Conservation (phyloP, 2,888 invertebrate species). For the Pachliopta kotzebuea region DNA sequence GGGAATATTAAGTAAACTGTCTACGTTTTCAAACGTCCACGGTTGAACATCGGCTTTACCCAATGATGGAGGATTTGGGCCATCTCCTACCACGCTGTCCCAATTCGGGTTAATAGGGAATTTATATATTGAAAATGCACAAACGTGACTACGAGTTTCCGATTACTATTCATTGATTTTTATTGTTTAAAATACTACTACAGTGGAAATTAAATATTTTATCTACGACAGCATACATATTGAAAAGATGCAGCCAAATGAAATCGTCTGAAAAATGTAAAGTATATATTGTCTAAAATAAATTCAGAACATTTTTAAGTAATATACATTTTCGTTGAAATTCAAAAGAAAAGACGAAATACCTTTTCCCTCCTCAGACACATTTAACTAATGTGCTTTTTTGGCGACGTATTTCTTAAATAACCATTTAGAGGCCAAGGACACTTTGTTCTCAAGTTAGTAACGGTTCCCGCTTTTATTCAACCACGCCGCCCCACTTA, state of each 20-base stretch:
- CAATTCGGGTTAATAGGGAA: too few relatives aligned
- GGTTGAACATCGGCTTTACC: too few relatives aligned
- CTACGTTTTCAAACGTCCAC: too few relatives aligned
- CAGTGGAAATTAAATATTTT: neutral
- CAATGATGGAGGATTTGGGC: too few relatives aligned
- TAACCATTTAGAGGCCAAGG: conserved; percentile 23
- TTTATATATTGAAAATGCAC: too few relatives aligned
- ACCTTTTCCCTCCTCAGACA: conserved; percentile 1
- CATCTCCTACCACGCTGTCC: too few relatives aligned
- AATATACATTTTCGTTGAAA: neutral
- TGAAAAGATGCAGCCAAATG: neutral
- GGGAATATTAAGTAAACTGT: too few relatives aligned
- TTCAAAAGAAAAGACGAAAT: conserved; percentile 3
- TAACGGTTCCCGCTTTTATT: conserved; percentile 22
- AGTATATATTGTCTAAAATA: neutral
- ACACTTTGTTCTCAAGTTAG: conserved; percentile 15
- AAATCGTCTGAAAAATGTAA: neutral
- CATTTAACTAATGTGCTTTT: conserved; percentile 4
- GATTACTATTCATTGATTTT: too few relatives aligned
- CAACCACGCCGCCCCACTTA: conserved; percentile 22
- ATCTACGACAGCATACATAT: neutral
- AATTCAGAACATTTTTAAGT: neutral
- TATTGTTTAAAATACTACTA: neutral
- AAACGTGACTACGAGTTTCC: too few relatives aligned
- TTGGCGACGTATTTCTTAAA: conserved; percentile 12